phyloP scores from a whole-genome alignment of 1,140 invertebrate species.

The Cydia strobilella region DNA sequence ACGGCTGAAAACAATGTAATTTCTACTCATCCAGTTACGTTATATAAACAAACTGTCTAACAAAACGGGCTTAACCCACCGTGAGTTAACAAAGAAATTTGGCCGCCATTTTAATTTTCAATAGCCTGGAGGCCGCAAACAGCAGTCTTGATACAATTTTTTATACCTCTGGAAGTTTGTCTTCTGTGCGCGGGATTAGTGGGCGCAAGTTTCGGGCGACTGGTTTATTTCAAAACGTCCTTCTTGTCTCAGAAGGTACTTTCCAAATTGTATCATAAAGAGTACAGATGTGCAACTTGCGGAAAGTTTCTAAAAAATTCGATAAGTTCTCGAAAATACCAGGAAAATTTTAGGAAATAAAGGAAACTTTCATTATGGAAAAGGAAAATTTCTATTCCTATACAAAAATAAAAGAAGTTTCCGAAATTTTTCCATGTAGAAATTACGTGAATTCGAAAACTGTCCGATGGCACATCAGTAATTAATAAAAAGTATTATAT shows the following conservation, averaged over 20 bases:
- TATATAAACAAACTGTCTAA: constrained; percentile 41
- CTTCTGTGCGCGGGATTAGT: constrained; percentile 38
- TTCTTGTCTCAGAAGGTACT: background rate
- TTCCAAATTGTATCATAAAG: too few relatives aligned
- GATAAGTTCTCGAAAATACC: too few relatives aligned
- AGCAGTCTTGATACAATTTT: constrained; percentile 61
- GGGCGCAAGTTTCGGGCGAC: constrained; percentile 30
- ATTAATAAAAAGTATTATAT: too few relatives aligned
- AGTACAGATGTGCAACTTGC: too few relatives aligned
- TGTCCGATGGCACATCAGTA: too few relatives aligned
- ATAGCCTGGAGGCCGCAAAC: constrained; percentile 69
- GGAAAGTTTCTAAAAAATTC: too few relatives aligned
- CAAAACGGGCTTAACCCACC: constrained; percentile 50
- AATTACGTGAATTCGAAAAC: too few relatives aligned
- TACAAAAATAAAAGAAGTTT: too few relatives aligned
- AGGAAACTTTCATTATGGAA: too few relatives aligned
- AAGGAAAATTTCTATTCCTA: too few relatives aligned
- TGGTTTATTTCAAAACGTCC: background rate
- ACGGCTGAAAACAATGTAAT: constrained; percentile 33
- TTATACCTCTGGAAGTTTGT: constrained; percentile 58
- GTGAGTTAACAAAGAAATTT: constrained; percentile 59
- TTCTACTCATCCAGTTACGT: constrained; percentile 3
- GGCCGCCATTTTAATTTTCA: constrained; percentile 74
- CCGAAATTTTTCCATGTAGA: too few relatives aligned
- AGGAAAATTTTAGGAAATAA: too few relatives aligned